Evolutionary conservation across 2,888 invertebrate genomes (phyloP), one percentile per base, ranked within the genome.

Genomic region (Pharmacophagus antenor): DNA sequence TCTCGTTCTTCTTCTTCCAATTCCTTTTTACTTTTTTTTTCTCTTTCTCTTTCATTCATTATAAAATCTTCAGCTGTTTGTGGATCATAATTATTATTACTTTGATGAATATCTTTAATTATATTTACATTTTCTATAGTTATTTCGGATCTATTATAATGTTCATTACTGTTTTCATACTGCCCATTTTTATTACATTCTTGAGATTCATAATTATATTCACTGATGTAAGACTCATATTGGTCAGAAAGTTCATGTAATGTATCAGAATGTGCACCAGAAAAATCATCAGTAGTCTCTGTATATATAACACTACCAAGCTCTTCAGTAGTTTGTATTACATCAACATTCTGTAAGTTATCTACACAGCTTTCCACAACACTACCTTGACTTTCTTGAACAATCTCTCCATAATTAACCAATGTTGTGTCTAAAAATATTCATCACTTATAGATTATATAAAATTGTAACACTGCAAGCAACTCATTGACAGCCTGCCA

Each of bases 1-100:
- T 98, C 97, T 63, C 98, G 88, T 79, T 98, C 98, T 76, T 98
- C 98, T 79, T 98, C 97, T 81, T 98, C 97, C 10, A 97, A 78
- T 82, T 97, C 97, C 63, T 94, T 95, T 84, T 95, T 95, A 71
- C 93, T 94, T 82, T 94, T 95, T 56, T 92, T 92, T 73, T 95
- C 95, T 72, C 94, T 94, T 73, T 93, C 93, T 62, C 92, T 92
- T 61, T 92, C 90, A 79, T 80, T 89, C 76, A 89, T 82, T 15
- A 85, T 66, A 73, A 84, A 80, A 64, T 91, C 88, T 50, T 90
- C 88, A 23, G 82, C 77, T 62, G 79, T 86, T 62, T 82, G 82
- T 71, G 79, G 77, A 64, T 85, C 85, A 76, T 79, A 76, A 65
- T 72, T 71, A 60, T 71, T 73, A 31, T 88, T 85, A 70, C 70